A percentile compares a stretch with the other conserved stretches of the same genome.
Evolutionary conservation across 2,888 invertebrate genomes (phyloP).

Genomic region (Eupithecia inturbata): DNA sequence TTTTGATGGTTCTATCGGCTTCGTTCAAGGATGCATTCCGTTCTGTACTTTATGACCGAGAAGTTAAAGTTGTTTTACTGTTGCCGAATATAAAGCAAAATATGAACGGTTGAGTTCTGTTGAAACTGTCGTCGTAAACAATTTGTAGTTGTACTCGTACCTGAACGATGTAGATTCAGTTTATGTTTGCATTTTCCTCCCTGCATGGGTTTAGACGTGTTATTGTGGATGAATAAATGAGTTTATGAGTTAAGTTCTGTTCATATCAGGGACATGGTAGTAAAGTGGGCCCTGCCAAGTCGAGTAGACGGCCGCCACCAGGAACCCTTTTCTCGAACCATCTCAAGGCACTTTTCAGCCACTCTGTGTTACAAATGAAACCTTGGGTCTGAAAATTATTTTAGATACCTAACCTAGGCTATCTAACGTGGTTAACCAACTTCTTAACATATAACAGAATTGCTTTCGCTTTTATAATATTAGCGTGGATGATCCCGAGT

Average conservation of each 20-base stretch:
- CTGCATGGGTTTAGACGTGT: not conserved
- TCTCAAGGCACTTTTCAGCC: too few species aligned
- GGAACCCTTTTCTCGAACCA: too few species aligned
- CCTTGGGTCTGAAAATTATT: too few species aligned
- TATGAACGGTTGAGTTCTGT: slow-evolving; percentile 1
- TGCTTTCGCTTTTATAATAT: too few species aligned
- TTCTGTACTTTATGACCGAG: slow-evolving; percentile 11
- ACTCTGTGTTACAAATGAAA: too few species aligned
- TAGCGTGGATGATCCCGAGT: not conserved
- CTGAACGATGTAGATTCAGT: not conserved
- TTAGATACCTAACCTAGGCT: too few species aligned
- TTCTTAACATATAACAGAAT: not conserved
- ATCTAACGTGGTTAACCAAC: too few species aligned
- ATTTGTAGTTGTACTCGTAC: not conserved
- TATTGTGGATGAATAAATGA: not conserved
- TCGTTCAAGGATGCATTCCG: slow-evolving; percentile 1
- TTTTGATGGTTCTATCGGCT: slow-evolving; percentile 4
- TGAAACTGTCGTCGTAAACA: slow-evolving; percentile 11
- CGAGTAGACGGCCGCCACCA: too few species aligned
- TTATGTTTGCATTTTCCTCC: not conserved
- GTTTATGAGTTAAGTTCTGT: too few species aligned
- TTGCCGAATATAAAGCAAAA: slow-evolving; percentile 5
- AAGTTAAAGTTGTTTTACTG: slow-evolving; percentile 6
- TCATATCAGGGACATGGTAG: too few species aligned
- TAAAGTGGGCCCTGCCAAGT: too few species aligned